These are phyloP conservation scores for Zootoca vivipara DNA, from an alignment of 2,113 vertebrate species.

Conservation along the genomic window DNA sequence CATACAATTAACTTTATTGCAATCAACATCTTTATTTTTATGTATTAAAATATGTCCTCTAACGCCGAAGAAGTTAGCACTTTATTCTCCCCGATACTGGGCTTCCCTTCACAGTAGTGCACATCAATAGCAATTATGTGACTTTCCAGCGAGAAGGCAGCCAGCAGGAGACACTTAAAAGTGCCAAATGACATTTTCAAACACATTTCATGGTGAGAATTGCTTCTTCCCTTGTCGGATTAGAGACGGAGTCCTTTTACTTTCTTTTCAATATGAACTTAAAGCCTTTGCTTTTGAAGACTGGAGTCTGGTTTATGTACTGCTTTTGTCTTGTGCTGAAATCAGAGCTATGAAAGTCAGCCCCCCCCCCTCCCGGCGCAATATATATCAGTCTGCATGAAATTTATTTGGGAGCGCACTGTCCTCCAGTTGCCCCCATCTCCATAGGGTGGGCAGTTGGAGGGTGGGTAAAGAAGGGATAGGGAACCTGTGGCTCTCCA, in stretches of 20 bases:
- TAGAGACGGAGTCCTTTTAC: constrained; percentile 21
- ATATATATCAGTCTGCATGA: background rate
- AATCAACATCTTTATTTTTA: constrained; percentile 1
- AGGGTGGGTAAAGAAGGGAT: background rate
- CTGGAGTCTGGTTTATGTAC: background rate
- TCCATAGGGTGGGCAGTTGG: background rate
- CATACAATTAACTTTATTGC: constrained; percentile 33
- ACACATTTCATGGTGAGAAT: constrained; percentile 56
- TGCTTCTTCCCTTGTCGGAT: constrained; percentile 33
- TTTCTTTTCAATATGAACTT: background rate
- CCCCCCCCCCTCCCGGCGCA: too few relatives aligned
- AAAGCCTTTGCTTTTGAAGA: background rate
- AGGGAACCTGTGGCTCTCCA: background rate
- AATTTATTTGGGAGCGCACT: background rate
- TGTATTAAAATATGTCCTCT: constrained; percentile 29
- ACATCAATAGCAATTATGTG: constrained; percentile 43
- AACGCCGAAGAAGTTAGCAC: constrained; percentile 7
- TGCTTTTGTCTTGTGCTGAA: background rate
- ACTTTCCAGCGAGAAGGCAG: constrained; percentile 43
- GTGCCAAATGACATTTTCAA: constrained; percentile 57
- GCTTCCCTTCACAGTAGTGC: constrained; percentile 45
- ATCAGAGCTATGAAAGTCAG: background rate
- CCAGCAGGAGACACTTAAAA: constrained; percentile 46
- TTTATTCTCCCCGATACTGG: constrained; percentile 19
- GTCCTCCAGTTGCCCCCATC: background rate